Percentiles rank a stretch among this genome's conserved stretches.
Conservation (phyloP, 2,113 vertebrate genomes). For the Nettapus auritus region DNA sequence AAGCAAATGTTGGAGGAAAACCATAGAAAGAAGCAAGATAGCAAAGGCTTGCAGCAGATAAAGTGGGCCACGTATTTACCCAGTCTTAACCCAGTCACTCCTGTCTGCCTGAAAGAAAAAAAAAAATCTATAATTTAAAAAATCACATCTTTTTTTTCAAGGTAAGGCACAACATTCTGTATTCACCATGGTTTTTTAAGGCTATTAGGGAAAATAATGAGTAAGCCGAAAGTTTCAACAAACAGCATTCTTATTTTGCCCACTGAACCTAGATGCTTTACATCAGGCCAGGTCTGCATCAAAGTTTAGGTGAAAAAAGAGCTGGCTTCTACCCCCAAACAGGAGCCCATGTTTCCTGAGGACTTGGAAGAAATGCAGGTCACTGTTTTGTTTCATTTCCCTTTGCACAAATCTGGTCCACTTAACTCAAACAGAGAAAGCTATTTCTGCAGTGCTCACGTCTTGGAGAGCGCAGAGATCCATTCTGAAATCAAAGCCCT, state of each 20-base stretch:
- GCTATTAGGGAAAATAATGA: neutral
- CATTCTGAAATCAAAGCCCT: neutral
- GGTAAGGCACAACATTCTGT: neutral
- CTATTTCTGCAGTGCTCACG: neutral
- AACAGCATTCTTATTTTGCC: neutral
- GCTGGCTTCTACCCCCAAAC: neutral
- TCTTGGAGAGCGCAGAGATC: neutral
- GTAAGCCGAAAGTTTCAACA: neutral
- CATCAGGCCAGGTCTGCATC: neutral
- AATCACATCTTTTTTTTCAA: neutral
- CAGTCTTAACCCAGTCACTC: neutral
- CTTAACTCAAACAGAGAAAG: neutral
- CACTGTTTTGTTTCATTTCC: neutral
- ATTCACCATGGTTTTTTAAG: neutral
- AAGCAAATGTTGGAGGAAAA: neutral
- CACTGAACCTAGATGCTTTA: neutral
- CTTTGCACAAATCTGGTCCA: neutral
- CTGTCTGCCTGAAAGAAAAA: neutral
- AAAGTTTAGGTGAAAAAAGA: neutral
- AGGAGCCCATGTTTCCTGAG: neutral
- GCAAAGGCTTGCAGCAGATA: neutral
- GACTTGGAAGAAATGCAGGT: neutral
- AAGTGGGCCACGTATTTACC: fast-evolving
- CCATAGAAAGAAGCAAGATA: neutral
- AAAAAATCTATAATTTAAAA: neutral